Percentiles rank a stretch among this genome's conserved stretches.
These are phyloP conservation scores for Hesperia comma DNA, from an alignment of 2,888 invertebrate genomes.

Conservation along the genomic window DNA sequence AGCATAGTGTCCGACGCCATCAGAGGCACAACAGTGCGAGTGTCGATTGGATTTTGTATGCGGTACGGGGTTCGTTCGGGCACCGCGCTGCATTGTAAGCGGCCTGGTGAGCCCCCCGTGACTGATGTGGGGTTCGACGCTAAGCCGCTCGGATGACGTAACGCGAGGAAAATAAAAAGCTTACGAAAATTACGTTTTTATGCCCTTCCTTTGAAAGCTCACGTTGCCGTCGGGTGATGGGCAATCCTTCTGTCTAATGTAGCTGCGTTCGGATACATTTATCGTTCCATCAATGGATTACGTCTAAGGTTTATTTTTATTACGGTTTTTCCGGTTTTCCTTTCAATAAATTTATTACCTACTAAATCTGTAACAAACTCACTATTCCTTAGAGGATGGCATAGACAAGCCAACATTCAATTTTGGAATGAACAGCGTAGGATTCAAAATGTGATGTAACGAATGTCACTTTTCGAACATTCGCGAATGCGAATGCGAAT, in stretches of 20 bases:
- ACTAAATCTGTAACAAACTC: too few species aligned
- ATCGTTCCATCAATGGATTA: too few species aligned
- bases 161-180: slow-evolving; percentile 2
- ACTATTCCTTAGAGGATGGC: too few species aligned
- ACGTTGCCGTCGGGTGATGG: background rate
- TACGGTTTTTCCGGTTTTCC: too few species aligned
- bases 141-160: slow-evolving; percentile 33
- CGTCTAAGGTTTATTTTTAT: too few species aligned
- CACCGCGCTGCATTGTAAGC: slow-evolving; percentile 25
- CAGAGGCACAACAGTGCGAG: background rate
- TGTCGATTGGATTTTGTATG: slow-evolving; percentile 25
- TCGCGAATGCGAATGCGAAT: too few species aligned
- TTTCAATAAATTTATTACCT: too few species aligned
- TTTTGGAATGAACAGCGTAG: too few species aligned
- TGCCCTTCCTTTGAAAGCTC: slow-evolving; percentile 10
- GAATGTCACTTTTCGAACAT: too few species aligned
- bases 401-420: too few species aligned
- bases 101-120: slow-evolving; percentile 19
- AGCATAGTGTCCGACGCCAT: background rate
- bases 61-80: background rate
- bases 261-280: background rate
- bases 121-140: slow-evolving; percentile 33
- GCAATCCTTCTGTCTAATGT: background rate
- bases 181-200: slow-evolving; percentile 14
- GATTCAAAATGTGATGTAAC: too few species aligned